A percentile compares a stretch with the other conserved stretches of the same genome.
Evolutionary conservation across 2,797 vertebrate species (phyloP).

Genomic region (Oreortyx pictus): DNA sequence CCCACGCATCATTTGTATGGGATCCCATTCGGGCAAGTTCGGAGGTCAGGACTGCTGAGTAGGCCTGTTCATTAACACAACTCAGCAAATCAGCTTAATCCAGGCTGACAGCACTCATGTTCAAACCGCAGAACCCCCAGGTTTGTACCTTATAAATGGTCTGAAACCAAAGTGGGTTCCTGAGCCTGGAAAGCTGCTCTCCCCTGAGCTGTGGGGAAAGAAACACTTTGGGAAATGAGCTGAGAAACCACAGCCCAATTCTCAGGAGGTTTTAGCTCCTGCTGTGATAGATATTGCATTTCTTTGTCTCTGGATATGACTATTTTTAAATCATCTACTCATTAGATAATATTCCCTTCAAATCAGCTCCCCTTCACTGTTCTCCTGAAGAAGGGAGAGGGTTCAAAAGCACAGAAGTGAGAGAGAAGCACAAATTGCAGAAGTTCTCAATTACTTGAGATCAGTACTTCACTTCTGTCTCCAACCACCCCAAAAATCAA

Average conservation of each 20-base stretch:
- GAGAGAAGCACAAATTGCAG: background rate
- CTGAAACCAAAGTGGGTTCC: background rate
- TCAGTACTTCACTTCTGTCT: background rate
- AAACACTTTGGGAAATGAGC: background rate
- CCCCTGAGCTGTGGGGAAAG: background rate
- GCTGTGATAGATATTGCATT: background rate
- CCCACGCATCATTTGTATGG: conserved; percentile 10
- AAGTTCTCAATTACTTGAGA: background rate
- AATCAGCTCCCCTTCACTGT: background rate
- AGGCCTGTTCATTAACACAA: conserved; percentile 24
- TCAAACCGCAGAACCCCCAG: conserved; percentile 34
- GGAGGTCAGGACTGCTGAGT: conserved; percentile 53
- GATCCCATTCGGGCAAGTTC: conserved; percentile 33
- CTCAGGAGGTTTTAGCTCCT: background rate
- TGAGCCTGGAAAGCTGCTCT: background rate
- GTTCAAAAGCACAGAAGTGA: background rate
- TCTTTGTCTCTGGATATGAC: background rate
- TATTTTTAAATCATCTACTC: background rate
- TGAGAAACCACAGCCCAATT: background rate
- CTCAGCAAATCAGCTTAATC: conserved; percentile 62
- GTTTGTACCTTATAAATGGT: conserved; percentile 35
- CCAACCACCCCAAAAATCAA: background rate
- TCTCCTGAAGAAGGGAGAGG: background rate
- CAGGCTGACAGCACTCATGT: conserved; percentile 31
- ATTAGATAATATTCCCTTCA: background rate